Evolutionary conservation across 2,797 vertebrate genomes (phyloP).

Genomic region (Cryptoprocta ferox): DNA sequence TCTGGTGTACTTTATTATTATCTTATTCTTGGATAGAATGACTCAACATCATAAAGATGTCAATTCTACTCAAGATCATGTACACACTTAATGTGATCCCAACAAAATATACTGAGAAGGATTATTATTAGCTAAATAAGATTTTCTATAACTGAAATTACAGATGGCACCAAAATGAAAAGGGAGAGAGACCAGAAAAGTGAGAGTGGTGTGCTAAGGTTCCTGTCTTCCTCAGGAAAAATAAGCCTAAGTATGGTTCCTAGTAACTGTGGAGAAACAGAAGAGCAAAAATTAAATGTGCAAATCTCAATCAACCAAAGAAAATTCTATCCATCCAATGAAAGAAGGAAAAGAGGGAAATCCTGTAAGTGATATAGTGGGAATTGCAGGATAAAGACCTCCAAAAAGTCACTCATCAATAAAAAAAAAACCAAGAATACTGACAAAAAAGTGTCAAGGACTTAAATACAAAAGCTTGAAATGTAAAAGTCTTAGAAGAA

Average conservation of each 20-base stretch:
- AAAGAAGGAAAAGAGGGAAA: background rate
- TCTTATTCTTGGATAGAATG: conserved; percentile 14
- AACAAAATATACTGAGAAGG: background rate
- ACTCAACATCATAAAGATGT: background rate
- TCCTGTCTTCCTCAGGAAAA: conserved; percentile 30
- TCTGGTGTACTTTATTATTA: background rate
- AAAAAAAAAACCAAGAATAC: background rate
- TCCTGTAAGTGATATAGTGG: background rate
- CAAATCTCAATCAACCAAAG: background rate
- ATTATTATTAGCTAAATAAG: background rate
- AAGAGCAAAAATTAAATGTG: conserved; percentile 47
- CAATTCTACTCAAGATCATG: background rate
- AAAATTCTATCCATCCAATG: background rate
- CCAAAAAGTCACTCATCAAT: background rate
- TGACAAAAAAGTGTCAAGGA: background rate
- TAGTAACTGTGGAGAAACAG: conserved; percentile 12
- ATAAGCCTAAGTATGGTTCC: background rate
- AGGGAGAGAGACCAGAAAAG: background rate
- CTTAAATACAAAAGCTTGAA: background rate
- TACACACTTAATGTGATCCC: background rate
- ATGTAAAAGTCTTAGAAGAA: background rate
- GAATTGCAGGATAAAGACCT: background rate
- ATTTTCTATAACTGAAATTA: conserved; percentile 5
- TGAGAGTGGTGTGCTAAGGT: background rate
- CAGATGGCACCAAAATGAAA: background rate